Base-by-base conservation (phyloP, 2,888 invertebrate genomes). In the Drosophila lacicola region DNA sequence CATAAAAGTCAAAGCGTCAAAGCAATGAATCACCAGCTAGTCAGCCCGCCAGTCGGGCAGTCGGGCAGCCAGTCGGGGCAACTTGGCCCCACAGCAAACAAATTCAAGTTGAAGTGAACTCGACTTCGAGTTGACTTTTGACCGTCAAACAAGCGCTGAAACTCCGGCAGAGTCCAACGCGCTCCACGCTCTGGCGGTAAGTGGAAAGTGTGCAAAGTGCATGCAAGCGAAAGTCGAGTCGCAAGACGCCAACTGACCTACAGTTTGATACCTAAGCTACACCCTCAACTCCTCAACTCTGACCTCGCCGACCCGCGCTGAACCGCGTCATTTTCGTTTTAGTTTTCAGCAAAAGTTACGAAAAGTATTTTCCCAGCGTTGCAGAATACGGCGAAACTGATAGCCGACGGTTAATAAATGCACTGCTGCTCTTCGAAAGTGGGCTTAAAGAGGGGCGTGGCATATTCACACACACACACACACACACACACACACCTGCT, bases 101-200 rank as follows among this genome's bases (percentile, higher is more conserved):
- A 86, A 89, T 86, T 86, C 90, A 85, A 86, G 72, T 86, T 85
- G 71, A 88, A 88, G 88, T 89, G 85, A 86, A 86, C 85, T 86
- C 85, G 82, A 86, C 85, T 86, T 86, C 88, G 82, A 86, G 85
- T 86, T 89, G 85, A 86, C 85, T 86, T 86, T 89, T 89, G 85
- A 86, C 85, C 85, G 85, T 89, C 85, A 85, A 85, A 88, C 80
- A 80, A 80, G 58, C 84, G 80, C 70, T 66, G 76, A 57, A 75
- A 75, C 75, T 75, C 64, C 68, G 68, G 74, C 80, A 57, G 66
- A 71, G 64, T 17, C 17, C 17, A 17, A 17, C 17, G 17, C 29
- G 2, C 17, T 58, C 67, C 58, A 66, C 57, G 71, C 50, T 25
- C 19, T 19, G 57, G 53, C 57, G 67, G 74, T 63, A 55, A 56